Evolutionary conservation across 2,888 invertebrate genomes (phyloP), one percentile per base, ranked within the genome.

Genomic region (Euclidia mi): DNA sequence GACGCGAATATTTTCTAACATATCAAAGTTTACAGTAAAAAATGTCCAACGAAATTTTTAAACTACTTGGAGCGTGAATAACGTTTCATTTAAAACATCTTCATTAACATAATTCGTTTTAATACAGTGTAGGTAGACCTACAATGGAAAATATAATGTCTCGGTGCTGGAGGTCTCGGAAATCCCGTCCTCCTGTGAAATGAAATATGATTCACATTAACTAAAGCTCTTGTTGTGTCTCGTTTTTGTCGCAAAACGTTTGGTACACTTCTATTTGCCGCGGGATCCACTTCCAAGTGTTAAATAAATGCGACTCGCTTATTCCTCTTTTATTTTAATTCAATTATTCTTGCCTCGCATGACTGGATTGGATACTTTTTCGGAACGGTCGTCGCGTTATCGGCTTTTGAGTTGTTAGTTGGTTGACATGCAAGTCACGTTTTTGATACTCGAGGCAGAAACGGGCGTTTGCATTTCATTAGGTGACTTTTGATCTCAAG

Each of bases 191-290:
- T 81, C 81, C 80, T 76, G 71, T 71, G 74, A 81, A 85, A 87
- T 91, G 91, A 91, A 90, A 90, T 91, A 91, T 90, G 90, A 90
- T 85, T 80, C 87, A 81, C 89, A 90, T 91, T 91, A 89, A 86
- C 81, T 81, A 84, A 89, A 90, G 85, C 89, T 85, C 90, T 85
- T 84, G 88, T 87, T 88, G 82, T 87, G 85, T 87, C 76, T 82
- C 84, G 87, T 89, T 90, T 90, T 90, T 89, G 86, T 87, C 87
- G 78, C 75, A 64, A 79, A 85, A 75, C 78, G 77, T 85, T 88
- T 83, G 76, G 79, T 73, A 78, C 77, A 77, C 81, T 85, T 80
- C 81, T 88, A 81, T 85, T 85, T 82, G 82, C 79, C 76, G 83
- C 80, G 81, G 81, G 79, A 75, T 81, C 76, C 72, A 73, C 78